Conservation (phyloP, 2,888 invertebrate genomes). For the Hedya salicella region DNA sequence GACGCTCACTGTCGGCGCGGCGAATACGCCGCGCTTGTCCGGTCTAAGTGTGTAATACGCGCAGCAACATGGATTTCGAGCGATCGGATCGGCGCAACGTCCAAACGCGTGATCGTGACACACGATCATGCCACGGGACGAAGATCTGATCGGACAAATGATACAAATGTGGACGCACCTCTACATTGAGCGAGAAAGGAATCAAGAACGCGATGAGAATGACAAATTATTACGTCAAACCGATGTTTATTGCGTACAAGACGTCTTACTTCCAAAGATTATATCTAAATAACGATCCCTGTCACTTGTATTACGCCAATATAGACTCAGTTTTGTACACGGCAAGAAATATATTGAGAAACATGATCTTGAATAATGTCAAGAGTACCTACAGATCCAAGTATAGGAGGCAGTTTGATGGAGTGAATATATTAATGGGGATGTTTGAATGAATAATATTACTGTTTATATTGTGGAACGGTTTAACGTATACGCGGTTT, state of each 20-base stretch:
- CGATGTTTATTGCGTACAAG: slow-evolving; percentile 36
- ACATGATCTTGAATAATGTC: background rate
- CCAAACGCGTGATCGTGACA: too few species aligned
- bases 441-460: slow-evolving; percentile 32
- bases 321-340: background rate
- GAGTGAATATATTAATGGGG: slow-evolving; percentile 33
- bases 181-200: too few species aligned
- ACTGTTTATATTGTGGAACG: slow-evolving; percentile 1
- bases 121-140: too few species aligned
- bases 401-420: slow-evolving; percentile 34
- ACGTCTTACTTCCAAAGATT: slow-evolving; percentile 31
- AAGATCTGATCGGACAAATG: too few species aligned
- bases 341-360: background rate
- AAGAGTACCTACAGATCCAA: slow-evolving; percentile 13
- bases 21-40: too few species aligned
- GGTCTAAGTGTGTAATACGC: too few species aligned
- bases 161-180: too few species aligned
- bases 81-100: too few species aligned
- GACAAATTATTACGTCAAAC: slow-evolving; percentile 35
- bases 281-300: slow-evolving; percentile 22
- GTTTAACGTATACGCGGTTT: background rate
- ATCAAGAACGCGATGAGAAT: background rate
- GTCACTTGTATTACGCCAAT: slow-evolving; percentile 10
- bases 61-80: too few species aligned
- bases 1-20: too few species aligned